Percentiles rank a stretch among this genome's conserved stretches.
Evolutionary conservation across 2,797 vertebrate species (phyloP).

Genomic region (Anguilla obscura): DNA sequence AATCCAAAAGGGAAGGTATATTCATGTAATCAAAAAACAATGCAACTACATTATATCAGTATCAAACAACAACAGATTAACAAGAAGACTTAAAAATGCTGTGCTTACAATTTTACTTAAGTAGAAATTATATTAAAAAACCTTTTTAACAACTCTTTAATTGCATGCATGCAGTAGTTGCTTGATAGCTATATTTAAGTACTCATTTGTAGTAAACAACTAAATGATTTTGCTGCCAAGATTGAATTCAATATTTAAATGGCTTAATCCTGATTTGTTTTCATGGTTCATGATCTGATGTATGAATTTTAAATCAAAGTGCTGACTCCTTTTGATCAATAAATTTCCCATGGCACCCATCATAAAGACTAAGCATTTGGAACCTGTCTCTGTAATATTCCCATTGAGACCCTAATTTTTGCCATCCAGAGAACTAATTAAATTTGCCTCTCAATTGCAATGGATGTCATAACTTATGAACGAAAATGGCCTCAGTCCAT

Average conservation of each 20-base stretch:
- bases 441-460: background rate
- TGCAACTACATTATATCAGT: background rate
- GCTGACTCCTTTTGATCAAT: constrained; percentile 4
- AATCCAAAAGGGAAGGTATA: background rate
- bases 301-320: constrained; percentile 9
- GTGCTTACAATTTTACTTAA: no score
- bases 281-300: background rate
- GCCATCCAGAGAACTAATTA: background rate
- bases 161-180: background rate
- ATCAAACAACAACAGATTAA: background rate
- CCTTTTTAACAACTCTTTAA: background rate
- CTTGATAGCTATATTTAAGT: background rate
- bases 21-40: background rate
- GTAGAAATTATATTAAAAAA: no score
- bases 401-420: background rate
- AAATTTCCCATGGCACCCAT: background rate
- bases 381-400: background rate
- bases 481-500: background rate
- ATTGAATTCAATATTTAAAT: background rate
- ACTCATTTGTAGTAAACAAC: background rate
- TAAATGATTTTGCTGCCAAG: background rate
- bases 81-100: background rate
- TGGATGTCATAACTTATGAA: background rate
- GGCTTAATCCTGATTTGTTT: constrained; percentile 2
- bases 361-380: background rate